These are phyloP conservation scores for Zonitis immaculata DNA, from an alignment of 2,888 invertebrate species.

Conservation along the genomic window DNA sequence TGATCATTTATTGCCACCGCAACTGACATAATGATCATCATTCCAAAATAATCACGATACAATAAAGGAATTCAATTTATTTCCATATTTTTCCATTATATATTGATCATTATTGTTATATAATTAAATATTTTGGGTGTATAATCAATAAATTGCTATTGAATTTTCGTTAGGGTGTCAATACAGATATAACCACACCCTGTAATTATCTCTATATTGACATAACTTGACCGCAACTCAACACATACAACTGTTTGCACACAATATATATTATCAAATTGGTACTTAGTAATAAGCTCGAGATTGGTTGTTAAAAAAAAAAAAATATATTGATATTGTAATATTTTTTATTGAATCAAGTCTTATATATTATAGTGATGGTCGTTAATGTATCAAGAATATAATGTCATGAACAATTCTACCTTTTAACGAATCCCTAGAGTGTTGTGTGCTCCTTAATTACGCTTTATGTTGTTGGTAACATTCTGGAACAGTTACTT, in stretches of 20 bases:
- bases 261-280: neutral
- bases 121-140: too few relatives aligned
- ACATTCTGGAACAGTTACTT: slow-evolving; percentile 20
- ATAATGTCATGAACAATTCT: neutral
- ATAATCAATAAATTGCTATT: neutral
- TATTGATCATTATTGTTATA: too few relatives aligned
- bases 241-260: neutral
- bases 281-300: neutral
- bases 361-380: neutral
- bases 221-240: neutral
- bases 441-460: slow-evolving; percentile 17
- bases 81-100: neutral
- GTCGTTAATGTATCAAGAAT: neutral
- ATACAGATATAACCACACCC: neutral
- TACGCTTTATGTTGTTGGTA: slow-evolving; percentile 22
- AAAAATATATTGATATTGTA: too few relatives aligned
- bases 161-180: neutral
- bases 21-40: neutral
- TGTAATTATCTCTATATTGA: neutral
- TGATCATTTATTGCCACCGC: neutral
- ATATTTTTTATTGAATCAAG: too few relatives aligned
- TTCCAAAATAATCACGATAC: neutral
- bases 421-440: slow-evolving; percentile 16
- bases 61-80: neutral
- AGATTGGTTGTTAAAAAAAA: neutral